Percentiles rank a stretch among this genome's conserved stretches.
phyloP scores from a whole-genome alignment of 2,888 invertebrate genomes.

The Gryllus longicercus region DNA sequence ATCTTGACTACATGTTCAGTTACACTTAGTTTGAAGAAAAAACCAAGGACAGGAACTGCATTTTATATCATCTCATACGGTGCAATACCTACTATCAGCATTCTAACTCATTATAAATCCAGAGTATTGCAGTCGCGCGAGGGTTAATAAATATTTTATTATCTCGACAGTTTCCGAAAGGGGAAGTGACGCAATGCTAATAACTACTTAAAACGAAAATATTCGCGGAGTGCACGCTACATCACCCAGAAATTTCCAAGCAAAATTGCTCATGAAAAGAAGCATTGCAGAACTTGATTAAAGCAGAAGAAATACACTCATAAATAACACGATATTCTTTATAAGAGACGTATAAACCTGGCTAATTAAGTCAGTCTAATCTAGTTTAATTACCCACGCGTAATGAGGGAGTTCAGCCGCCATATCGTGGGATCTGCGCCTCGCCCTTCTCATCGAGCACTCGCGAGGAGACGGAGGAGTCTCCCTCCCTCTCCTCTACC shows the following conservation, averaged over 20 bases:
- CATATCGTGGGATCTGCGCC: background rate
- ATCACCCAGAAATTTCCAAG: background rate
- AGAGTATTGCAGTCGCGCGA: background rate
- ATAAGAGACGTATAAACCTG: slow-evolving; percentile 8
- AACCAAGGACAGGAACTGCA: too few relatives aligned
- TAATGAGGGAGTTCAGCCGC: slow-evolving; percentile 17
- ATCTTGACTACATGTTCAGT: too few relatives aligned
- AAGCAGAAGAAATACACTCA: background rate
- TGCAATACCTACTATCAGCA: too few relatives aligned
- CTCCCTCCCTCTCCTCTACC: too few relatives aligned
- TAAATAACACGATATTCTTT: slow-evolving; percentile 1
- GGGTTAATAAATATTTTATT: background rate
- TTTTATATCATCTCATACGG: too few relatives aligned
- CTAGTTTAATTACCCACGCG: background rate
- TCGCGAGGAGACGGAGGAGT: too few relatives aligned
- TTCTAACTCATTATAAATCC: too few relatives aligned
- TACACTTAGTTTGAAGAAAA: too few relatives aligned
- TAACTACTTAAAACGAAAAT: background rate
- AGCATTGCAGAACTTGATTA: background rate
- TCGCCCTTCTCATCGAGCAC: background rate
- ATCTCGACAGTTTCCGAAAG: slow-evolving; percentile 6
- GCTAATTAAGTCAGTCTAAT: slow-evolving; percentile 4
- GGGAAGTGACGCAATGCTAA: background rate
- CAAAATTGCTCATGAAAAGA: background rate
- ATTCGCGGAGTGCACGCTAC: background rate